A percentile compares a stretch with the other conserved stretches of the same genome.
Conservation (phyloP, 2,113 vertebrate species). For the Engraulis encrasicolus region DNA sequence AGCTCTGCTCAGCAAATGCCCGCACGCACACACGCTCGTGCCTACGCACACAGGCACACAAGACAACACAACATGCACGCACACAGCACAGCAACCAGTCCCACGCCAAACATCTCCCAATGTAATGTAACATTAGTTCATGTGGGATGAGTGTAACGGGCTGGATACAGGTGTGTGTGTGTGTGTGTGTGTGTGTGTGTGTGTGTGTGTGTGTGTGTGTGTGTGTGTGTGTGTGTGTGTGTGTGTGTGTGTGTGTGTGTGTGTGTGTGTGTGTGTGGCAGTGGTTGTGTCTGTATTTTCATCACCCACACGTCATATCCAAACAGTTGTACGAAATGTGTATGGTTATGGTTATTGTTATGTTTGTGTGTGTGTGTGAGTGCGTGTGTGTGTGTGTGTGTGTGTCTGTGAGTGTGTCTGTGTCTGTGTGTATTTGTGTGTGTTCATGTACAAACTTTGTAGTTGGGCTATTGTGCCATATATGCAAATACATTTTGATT, state of each 20-base stretch:
- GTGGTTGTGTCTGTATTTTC: too few relatives aligned
- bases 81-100: not conserved
- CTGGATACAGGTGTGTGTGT: not conserved
- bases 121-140: not conserved
- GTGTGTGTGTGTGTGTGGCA: too few relatives aligned
- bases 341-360: too few relatives aligned
- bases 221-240: not conserved
- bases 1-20: too few relatives aligned
- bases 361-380: too few relatives aligned
- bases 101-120: not conserved
- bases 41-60: too few relatives aligned
- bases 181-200: not conserved
- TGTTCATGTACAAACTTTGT: not conserved
- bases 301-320: too few relatives aligned
- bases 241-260: not conserved
- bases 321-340: too few relatives aligned
- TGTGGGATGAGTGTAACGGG: not conserved
- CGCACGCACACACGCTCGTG: too few relatives aligned
- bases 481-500: not conserved
- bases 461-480: too few relatives aligned
- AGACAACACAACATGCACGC: too few relatives aligned
- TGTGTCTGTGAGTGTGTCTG: slow-evolving; percentile 16
- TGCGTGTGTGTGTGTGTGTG: too few relatives aligned
- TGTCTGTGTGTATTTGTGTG: slow-evolving; percentile 1
- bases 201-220: slow-evolving; percentile 7